phyloP scores from a whole-genome alignment of 2,113 vertebrate genomes.

The Chlorocebus sabaeus region DNA sequence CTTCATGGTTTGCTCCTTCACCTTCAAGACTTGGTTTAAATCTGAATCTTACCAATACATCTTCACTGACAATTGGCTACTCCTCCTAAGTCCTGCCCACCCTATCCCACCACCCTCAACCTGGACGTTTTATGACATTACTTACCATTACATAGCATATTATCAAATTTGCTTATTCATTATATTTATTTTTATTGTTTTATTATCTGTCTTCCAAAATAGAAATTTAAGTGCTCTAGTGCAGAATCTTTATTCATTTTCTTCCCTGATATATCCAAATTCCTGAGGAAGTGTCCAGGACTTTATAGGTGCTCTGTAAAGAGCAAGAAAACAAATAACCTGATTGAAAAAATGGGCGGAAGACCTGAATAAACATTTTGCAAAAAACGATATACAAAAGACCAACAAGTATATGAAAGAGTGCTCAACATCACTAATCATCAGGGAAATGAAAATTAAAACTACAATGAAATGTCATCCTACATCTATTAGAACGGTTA shows the following conservation, averaged over 20 bases:
- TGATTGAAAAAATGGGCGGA: background rate
- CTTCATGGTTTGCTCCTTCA: background rate
- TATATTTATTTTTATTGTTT: background rate
- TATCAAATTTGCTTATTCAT: background rate
- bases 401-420: background rate
- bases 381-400: background rate
- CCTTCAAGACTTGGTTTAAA: background rate
- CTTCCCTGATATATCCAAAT: background rate
- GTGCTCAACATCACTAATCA: background rate
- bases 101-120: background rate
- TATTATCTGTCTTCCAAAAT: background rate
- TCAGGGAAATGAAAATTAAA: background rate
- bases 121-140: background rate
- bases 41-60: background rate
- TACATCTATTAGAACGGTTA: background rate
- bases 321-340: background rate
- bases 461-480: background rate
- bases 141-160: background rate
- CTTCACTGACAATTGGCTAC: background rate
- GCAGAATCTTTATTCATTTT: background rate
- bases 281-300: background rate
- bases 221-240: background rate
- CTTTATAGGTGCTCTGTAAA: background rate
- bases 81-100: background rate
- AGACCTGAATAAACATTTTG: background rate